Evolutionary conservation across 1,140 invertebrate species (phyloP).

Genomic region (Cyclina sinensis): DNA sequence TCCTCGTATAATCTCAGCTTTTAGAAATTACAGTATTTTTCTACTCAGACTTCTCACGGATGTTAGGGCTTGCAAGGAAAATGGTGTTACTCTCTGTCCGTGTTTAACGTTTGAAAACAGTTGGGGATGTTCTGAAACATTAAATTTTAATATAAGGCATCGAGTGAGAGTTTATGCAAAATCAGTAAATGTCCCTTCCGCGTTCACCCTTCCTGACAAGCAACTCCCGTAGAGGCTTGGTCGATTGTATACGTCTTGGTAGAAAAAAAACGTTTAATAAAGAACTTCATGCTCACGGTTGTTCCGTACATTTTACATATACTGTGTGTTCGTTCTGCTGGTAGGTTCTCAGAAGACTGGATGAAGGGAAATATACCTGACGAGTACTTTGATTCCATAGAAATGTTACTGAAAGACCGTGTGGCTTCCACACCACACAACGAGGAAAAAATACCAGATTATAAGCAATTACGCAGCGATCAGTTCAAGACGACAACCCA

Average conservation of each 20-base stretch:
- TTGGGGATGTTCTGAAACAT: too few species aligned
- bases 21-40: too few species aligned
- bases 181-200: neutral
- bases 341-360: slow-evolving; percentile 59
- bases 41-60: too few species aligned
- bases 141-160: too few species aligned
- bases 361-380: slow-evolving; percentile 58
- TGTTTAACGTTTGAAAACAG: too few species aligned
- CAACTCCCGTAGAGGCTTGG: neutral
- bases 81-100: too few species aligned
- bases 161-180: neutral
- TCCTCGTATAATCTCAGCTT: too few species aligned
- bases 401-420: neutral
- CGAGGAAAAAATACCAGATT: neutral
- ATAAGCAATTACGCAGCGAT: neutral
- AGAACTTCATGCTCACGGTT: neutral
- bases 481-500: slow-evolving; percentile 5
- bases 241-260: neutral
- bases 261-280: neutral
- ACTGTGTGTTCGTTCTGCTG: neutral
- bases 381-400: slow-evolving; percentile 28
- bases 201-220: neutral
- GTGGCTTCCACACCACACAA: slow-evolving; percentile 23
- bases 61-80: too few species aligned
- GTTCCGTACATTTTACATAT: neutral